Percentiles rank a stretch among this genome's conserved stretches.
phyloP scores from a whole-genome alignment of 2,797 vertebrate species.

The Zalophus californianus region DNA sequence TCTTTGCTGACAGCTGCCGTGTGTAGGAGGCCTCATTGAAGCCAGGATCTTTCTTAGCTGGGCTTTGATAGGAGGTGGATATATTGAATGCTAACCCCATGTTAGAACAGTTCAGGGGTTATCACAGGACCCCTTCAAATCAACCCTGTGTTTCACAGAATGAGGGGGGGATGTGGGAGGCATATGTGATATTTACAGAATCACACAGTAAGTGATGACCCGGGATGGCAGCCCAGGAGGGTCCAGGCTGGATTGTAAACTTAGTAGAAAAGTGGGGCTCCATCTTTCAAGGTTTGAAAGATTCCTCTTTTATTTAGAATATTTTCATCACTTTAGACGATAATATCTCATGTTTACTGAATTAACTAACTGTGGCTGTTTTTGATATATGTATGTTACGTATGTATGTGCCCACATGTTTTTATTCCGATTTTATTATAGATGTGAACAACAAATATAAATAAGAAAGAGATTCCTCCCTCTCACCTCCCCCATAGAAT shows the following conservation, averaged over 20 bases:
- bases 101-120: background rate
- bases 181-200: background rate
- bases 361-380: background rate
- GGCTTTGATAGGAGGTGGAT: background rate
- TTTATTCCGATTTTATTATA: background rate
- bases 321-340: background rate
- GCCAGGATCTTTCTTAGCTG: background rate
- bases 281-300: background rate
- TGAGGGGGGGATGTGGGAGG: background rate
- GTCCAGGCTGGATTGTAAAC: background rate
- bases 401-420: background rate
- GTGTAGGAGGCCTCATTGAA: background rate
- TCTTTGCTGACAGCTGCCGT: background rate
- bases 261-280: background rate
- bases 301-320: background rate
- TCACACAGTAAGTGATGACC: rapidly evolving
- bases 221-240: background rate
- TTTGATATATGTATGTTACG: background rate
- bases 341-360: background rate
- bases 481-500: background rate
- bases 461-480: background rate
- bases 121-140: background rate
- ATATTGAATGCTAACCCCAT: background rate
- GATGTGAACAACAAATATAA: background rate
- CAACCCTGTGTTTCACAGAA: background rate